A percentile compares a stretch with the other conserved stretches of the same genome.
Conservation (phyloP, 2,797 vertebrate genomes). For the Mormyrus hasselquistii region DNA sequence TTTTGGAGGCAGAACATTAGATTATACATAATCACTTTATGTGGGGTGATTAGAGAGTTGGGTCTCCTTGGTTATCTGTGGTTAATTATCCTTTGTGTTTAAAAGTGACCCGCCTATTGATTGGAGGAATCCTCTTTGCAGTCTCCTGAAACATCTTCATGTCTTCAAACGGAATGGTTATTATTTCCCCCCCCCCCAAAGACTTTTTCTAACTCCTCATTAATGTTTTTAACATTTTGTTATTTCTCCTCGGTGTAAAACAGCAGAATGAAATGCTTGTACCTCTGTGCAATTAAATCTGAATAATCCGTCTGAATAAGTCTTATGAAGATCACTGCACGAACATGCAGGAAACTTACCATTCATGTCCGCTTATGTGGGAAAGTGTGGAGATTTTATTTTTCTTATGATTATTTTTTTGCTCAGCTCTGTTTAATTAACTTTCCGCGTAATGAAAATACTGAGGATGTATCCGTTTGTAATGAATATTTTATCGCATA, state of each 20-base stretch:
- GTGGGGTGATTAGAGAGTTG: background rate
- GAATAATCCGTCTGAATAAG: background rate
- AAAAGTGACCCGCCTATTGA: background rate
- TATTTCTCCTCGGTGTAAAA: background rate
- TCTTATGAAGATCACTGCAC: constrained; percentile 15
- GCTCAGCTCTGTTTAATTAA: constrained; percentile 12
- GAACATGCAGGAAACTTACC: background rate
- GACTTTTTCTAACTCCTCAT: background rate
- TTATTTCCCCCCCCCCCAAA: background rate
- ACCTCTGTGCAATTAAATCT: background rate
- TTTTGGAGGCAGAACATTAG: background rate
- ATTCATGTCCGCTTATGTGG: background rate
- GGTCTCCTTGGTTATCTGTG: background rate
- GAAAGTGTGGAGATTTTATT: background rate
- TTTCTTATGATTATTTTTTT: constrained; percentile 5
- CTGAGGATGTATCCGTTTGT: constrained; percentile 7
- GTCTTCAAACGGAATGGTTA: background rate
- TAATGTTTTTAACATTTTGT: background rate
- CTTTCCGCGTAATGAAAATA: constrained; percentile 11
- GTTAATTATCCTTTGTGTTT: background rate
- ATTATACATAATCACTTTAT: background rate
- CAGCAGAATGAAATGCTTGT: background rate
- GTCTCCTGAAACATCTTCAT: background rate
- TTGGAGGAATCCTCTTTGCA: background rate
- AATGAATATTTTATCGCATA: constrained; percentile 12